These are phyloP conservation scores for Caradrina kadenii DNA, from an alignment of 2,888 invertebrate genomes.

Conservation along the genomic window DNA sequence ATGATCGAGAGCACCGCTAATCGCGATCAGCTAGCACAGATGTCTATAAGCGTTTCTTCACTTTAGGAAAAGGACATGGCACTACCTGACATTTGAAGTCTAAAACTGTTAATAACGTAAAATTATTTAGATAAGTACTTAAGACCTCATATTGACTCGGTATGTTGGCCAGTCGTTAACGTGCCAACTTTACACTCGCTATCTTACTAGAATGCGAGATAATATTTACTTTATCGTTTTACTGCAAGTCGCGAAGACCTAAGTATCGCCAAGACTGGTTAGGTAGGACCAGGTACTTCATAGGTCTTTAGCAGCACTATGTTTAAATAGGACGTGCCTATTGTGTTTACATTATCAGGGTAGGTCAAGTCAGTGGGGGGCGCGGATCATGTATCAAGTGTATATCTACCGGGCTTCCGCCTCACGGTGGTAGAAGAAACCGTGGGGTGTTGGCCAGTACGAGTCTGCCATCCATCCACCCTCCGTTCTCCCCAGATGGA, in stretches of 20 bases:
- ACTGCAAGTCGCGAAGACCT: conserved; percentile 8
- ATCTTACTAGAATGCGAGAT: conserved; percentile 23
- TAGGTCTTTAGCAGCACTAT: neutral
- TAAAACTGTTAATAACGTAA: neutral
- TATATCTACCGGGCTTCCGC: too few relatives aligned
- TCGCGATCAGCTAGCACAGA: neutral
- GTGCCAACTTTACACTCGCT: conserved; percentile 10
- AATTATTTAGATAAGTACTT: conserved; percentile 5
- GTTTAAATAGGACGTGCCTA: neutral
- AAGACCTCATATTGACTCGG: conserved; percentile 15
- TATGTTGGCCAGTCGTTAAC: conserved; percentile 38
- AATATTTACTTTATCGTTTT: conserved; percentile 4
- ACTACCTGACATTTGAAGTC: too few relatives aligned
- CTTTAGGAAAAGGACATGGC: too few relatives aligned
- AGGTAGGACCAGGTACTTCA: neutral
- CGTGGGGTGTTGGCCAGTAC: too few relatives aligned
- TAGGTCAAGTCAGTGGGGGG: neutral
- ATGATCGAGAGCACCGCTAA: neutral
- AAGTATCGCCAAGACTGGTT: conserved; percentile 5
- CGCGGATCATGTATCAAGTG: too few relatives aligned
- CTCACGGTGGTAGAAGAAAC: too few relatives aligned
- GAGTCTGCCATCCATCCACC: too few relatives aligned
- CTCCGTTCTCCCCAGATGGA: too few relatives aligned
- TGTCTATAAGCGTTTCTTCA: neutral
- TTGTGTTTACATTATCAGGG: neutral